Percentiles rank a stretch among this genome's conserved stretches.
These are phyloP conservation scores for Galeopsomyia nigrocyanea DNA, from an alignment of 2,888 invertebrate species.

Conservation along the genomic window DNA sequence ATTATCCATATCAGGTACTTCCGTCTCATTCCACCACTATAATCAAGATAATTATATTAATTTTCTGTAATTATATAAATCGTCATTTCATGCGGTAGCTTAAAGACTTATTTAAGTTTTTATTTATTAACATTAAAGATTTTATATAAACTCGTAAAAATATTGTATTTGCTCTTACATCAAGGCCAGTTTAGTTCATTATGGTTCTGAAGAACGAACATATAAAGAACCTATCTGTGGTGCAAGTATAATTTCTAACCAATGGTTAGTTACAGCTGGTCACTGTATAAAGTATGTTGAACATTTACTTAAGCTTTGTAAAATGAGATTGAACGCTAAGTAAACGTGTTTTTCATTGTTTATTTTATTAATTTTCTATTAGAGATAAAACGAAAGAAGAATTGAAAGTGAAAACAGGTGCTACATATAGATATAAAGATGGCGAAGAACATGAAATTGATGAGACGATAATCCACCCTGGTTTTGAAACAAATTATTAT, in stretches of 20 bases:
- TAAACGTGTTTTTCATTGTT: background rate
- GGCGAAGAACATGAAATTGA: constrained; percentile 19
- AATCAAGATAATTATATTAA: background rate
- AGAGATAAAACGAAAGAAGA: background rate
- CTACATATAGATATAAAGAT: constrained; percentile 17
- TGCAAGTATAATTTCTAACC: constrained; percentile 5
- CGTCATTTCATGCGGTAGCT: background rate
- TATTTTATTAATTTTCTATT: background rate
- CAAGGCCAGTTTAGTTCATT: constrained; percentile 16
- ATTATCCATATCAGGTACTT: constrained; percentile 18
- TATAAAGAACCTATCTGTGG: constrained; percentile 16
- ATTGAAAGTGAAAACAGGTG: constrained; percentile 16
- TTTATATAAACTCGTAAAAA: background rate
- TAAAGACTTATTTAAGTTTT: background rate
- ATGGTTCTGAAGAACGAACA: background rate
- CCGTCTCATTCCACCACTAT: background rate
- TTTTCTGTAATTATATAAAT: background rate
- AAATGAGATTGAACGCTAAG: background rate
- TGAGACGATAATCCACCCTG: background rate
- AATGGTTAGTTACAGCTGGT: constrained; percentile 24
- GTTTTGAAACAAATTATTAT: background rate
- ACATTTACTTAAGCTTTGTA: constrained; percentile 11
- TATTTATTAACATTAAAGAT: too few species aligned
- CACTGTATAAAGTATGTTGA: constrained; percentile 19
- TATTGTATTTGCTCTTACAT: constrained; percentile 5